phyloP scores from a whole-genome alignment of 2,888 invertebrate species.

The Caenorhabditis virilis region DNA sequence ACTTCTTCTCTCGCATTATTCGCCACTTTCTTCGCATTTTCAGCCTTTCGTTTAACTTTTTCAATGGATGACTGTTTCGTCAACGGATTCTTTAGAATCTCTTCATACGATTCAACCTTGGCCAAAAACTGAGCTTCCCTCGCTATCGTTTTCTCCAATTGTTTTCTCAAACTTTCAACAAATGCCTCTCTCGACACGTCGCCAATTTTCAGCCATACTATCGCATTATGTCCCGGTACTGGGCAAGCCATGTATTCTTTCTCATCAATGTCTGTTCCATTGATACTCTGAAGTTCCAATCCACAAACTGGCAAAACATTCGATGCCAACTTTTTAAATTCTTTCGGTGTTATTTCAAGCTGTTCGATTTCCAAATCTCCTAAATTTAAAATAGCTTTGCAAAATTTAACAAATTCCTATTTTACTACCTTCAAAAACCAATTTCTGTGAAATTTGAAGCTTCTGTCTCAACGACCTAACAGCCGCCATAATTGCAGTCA shows the following conservation, averaged over 20 bases:
- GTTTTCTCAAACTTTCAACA: conserved; percentile 20
- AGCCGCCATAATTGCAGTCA: conserved; percentile 35
- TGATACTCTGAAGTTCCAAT: conserved; percentile 1
- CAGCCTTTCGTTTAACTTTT: conserved; percentile 30
- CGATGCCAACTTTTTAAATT: conserved; percentile 15
- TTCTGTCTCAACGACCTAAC: conserved; percentile 40
- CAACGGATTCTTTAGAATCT: conserved; percentile 25
- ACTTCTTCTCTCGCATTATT: conserved; percentile 34
- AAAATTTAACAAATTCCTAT: not conserved
- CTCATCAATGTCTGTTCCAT: not conserved
- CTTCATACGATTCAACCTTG: conserved; percentile 26
- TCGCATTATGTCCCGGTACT: conserved; percentile 40
- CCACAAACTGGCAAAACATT: conserved; percentile 24
- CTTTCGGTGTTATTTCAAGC: conserved; percentile 1
- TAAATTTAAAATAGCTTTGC: not conserved
- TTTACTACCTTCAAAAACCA: conserved; percentile 8
- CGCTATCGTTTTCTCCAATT: conserved; percentile 17
- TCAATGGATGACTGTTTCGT: conserved; percentile 23
- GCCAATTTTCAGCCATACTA: conserved; percentile 39
- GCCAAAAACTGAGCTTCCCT: conserved; percentile 18
- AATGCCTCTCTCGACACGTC: conserved; percentile 14
- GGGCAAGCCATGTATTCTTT: conserved; percentile 25
- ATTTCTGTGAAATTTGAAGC: conserved; percentile 35
- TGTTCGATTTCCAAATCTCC: conserved; percentile 2
- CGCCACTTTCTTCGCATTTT: conserved; percentile 35